These are phyloP conservation scores for Pheosia gnoma DNA, from an alignment of 2,888 invertebrate species.

Conservation along the genomic window DNA sequence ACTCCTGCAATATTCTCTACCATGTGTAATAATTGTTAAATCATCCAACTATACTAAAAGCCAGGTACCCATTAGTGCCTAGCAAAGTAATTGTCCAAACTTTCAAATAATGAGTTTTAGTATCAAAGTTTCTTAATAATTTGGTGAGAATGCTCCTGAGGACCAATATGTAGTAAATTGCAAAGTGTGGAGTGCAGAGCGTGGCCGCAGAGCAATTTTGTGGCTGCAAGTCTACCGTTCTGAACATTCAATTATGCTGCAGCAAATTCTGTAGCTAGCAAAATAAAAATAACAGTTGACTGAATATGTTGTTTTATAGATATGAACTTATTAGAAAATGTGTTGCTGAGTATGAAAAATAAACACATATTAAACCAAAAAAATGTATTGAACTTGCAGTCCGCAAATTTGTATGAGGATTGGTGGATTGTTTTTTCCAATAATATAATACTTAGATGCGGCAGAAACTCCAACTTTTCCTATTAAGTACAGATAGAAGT, in stretches of 20 bases:
- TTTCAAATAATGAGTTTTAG: slow-evolving; percentile 8
- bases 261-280: background rate
- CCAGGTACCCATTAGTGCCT: background rate
- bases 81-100: slow-evolving; percentile 5
- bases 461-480: no score
- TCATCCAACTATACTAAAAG: no score
- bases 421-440: no score
- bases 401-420: no score
- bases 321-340: background rate
- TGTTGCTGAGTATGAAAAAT: no score
- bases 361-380: no score
- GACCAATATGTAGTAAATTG: slow-evolving; percentile 23
- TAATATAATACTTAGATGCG: no score
- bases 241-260: background rate
- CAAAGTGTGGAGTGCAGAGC: background rate
- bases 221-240: background rate
- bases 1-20: no score
- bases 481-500: no score
- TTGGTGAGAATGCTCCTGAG: slow-evolving; percentile 14
- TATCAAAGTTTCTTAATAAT: slow-evolving; percentile 17
- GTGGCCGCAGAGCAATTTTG: slow-evolving; percentile 9
- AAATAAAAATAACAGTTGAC: background rate
- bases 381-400: no score
- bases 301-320: background rate
- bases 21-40: no score